Conservation (phyloP, 2,113 vertebrate genomes). For the Nothocercus julius region DNA sequence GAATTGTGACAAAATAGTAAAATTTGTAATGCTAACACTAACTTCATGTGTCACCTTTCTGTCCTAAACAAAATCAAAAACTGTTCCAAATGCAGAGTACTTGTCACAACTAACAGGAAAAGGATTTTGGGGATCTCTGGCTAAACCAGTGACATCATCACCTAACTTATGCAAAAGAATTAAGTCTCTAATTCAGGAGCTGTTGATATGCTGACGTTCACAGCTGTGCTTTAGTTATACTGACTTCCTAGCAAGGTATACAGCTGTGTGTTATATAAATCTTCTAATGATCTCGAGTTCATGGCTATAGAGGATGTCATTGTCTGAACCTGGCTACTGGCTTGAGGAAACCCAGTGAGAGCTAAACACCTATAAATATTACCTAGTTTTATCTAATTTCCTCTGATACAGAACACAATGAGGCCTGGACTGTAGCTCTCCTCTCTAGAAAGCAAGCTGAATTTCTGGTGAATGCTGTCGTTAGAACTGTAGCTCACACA, state of each 20-base stretch:
- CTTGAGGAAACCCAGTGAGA: background rate
- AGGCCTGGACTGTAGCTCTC: background rate
- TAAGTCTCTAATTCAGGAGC: background rate
- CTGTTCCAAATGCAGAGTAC: background rate
- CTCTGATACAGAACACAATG: background rate
- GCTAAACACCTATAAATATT: background rate
- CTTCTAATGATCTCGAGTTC: background rate
- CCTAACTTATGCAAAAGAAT: background rate
- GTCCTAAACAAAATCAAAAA: no score
- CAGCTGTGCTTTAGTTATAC: accelerated
- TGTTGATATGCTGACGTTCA: background rate
- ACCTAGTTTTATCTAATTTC: background rate
- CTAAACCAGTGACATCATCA: background rate
- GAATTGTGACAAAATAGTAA: background rate
- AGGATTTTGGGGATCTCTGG: background rate
- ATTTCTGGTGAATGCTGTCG: background rate
- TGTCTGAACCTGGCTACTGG: background rate
- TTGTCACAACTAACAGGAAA: background rate
- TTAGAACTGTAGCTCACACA: background rate
- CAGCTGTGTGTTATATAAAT: background rate
- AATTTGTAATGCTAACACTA: background rate
- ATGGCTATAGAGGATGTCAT: background rate
- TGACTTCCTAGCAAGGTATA: background rate
- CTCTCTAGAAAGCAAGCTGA: background rate
- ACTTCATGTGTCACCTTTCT: background rate